phyloP scores from a whole-genome alignment of 2,797 vertebrate species.

The Toxotes lorentzi region DNA sequence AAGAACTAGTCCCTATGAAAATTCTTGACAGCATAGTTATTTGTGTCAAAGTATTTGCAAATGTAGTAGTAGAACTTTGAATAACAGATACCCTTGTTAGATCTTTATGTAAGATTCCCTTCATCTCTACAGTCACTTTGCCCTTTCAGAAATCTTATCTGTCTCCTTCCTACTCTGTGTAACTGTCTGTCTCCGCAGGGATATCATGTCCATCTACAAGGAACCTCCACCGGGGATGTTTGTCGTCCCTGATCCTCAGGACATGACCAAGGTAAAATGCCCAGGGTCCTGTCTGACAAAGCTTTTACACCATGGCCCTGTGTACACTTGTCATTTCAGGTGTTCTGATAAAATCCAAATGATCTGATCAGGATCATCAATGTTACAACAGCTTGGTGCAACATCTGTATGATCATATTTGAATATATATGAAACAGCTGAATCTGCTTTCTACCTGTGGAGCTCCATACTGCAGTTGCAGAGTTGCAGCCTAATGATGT shows the following conservation, averaged over 20 bases:
- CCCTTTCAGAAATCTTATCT: neutral
- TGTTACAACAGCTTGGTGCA: neutral
- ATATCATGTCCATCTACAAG: conserved; percentile 99
- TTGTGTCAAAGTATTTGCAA: neutral
- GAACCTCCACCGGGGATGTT: conserved; percentile 99
- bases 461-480: no score
- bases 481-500: no score
- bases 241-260: conserved; percentile 98
- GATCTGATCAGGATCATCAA: neutral
- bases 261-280: conserved; percentile 96
- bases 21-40: no score
- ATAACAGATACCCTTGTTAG: neutral
- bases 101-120: neutral
- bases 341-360: neutral
- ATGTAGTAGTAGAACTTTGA: neutral
- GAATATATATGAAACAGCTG: no score
- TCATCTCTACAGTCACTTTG: neutral
- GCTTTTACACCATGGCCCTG: neutral
- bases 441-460: no score
- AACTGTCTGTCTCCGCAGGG: conserved; percentile 81
- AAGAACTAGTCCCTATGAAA: neutral
- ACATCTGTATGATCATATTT: no score
- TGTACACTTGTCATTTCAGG: neutral
- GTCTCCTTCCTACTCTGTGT: neutral
- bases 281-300: neutral